phyloP scores from a whole-genome alignment of 2,113 vertebrate species.

The Elanus axillaris region DNA sequence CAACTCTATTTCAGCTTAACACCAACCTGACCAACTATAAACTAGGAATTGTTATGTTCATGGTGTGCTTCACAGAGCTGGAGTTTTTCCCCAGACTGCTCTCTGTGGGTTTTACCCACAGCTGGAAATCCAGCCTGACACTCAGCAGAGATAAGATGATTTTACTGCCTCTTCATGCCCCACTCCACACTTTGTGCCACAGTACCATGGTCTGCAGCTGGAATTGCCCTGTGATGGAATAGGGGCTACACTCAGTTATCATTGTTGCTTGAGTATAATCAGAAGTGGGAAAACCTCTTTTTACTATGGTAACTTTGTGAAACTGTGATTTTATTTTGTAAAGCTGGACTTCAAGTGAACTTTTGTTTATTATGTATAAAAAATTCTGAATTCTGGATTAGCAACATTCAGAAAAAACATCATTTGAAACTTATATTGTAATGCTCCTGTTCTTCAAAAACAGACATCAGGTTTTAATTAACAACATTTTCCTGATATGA shows the following conservation, averaged over 20 bases:
- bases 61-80: background rate
- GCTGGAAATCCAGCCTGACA: background rate
- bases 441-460: background rate
- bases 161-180: background rate
- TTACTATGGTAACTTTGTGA: background rate
- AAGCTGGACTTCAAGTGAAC: no score
- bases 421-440: background rate
- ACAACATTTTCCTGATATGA: background rate
- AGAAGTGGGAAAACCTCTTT: background rate
- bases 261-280: background rate
- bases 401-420: background rate
- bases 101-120: background rate
- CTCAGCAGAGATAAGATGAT: background rate
- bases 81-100: background rate
- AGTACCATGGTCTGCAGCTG: background rate
- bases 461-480: background rate
- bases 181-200: fast-evolving
- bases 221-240: background rate
- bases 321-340: background rate
- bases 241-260: background rate
- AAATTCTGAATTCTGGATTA: background rate
- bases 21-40: background rate
- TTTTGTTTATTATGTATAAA: background rate
- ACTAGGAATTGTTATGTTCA: fast-evolving
- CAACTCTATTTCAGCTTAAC: background rate